Evolutionary conservation across 2,113 vertebrate genomes (phyloP).

Genomic region (Caloenas nicobarica): DNA sequence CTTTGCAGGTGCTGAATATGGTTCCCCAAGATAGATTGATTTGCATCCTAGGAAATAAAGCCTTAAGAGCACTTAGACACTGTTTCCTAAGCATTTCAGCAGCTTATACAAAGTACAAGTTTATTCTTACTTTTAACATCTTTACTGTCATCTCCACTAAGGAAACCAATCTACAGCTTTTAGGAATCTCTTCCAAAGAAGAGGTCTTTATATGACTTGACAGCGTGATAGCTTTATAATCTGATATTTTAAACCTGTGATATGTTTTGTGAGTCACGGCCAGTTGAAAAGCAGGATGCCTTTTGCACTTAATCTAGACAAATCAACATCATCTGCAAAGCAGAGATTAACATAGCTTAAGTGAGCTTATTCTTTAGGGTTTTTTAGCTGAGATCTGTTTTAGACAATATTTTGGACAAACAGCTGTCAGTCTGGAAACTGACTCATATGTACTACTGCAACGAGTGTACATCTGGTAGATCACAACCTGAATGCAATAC

Average conservation of each 20-base stretch:
- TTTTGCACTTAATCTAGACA: not conserved
- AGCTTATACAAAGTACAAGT: not conserved
- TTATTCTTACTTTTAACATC: not conserved
- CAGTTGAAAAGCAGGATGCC: not conserved
- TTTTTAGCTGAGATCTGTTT: not conserved
- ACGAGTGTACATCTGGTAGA: not conserved
- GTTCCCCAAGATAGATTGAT: not conserved
- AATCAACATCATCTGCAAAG: not conserved
- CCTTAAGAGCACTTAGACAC: not conserved
- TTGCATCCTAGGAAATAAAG: not conserved
- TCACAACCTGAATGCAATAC: not conserved
- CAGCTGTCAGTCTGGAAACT: not conserved
- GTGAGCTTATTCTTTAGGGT: not conserved
- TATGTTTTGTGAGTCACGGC: not conserved
- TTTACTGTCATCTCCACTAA: not conserved
- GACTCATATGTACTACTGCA: not conserved
- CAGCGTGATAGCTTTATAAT: not conserved
- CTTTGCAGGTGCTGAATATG: not conserved
- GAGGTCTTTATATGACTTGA: not conserved
- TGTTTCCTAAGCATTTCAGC: not conserved
- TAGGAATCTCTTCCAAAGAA: not conserved
- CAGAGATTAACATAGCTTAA: not conserved
- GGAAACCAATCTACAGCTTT: not conserved
- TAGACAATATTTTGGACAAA: not conserved
- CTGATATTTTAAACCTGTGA: not conserved